phyloP scores from a whole-genome alignment of 30 jellyfish, hydroid and myxozoan species.

The Hydractinia echinata region DNA sequence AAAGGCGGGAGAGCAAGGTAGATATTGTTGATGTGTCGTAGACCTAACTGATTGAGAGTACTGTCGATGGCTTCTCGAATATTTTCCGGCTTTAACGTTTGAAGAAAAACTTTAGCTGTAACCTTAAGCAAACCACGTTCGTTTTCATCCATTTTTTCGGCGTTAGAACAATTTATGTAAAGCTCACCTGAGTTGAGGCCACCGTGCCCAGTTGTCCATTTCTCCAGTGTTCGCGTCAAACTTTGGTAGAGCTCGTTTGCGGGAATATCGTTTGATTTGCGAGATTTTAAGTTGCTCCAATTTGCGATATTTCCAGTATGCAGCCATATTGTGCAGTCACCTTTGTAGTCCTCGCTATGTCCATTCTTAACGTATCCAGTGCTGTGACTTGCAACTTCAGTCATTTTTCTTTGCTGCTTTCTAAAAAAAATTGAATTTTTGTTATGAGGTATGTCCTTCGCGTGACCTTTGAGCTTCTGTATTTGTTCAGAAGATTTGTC shows the following conservation, averaged over 20 bases:
- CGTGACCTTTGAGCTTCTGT: too few species aligned
- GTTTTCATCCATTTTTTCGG: constrained; percentile 29
- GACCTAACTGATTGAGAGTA: constrained; percentile 25
- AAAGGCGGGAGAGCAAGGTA: constrained; percentile 33
- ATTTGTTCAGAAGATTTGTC: too few species aligned
- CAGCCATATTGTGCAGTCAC: constrained; percentile 31
- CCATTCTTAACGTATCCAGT: neutral
- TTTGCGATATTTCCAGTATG: constrained; percentile 95
- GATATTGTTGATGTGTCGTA: constrained; percentile 11
- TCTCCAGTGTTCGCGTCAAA: constrained; percentile 18
- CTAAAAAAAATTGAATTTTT: neutral
- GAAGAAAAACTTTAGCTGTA: constrained; percentile 31
- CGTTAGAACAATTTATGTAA: constrained; percentile 27
- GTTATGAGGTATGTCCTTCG: too few species aligned
- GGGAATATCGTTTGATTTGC: constrained; percentile 81
- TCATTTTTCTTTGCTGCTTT: constrained; percentile 4
- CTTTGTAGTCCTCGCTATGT: neutral
- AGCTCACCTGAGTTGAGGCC: neutral
- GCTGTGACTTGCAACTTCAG: neutral
- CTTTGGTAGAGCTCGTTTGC: constrained; percentile 66
- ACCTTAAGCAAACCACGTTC: constrained; percentile 35
- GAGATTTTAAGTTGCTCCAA: constrained; percentile 84
- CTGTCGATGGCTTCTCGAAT: constrained; percentile 19
- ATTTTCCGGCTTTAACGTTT: neutral
- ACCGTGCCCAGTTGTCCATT: constrained; percentile 11